These are phyloP conservation scores for Clarias laeviceps DNA, from an alignment of 2,797 vertebrate species.

Conservation along the genomic window DNA sequence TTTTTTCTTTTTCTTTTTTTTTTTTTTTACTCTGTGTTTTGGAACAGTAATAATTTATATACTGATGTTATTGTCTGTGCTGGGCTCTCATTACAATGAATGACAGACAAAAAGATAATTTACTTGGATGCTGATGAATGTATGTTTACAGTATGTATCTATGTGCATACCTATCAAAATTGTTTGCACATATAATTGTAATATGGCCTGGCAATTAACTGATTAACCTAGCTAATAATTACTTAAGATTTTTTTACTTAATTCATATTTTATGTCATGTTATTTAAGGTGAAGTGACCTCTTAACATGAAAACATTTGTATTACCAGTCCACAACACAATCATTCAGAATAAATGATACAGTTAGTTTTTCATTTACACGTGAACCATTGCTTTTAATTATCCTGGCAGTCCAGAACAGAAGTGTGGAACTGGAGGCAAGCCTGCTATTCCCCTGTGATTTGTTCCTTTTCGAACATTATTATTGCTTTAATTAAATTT, in stretches of 20 bases:
- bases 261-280: constrained; percentile 8
- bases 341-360: not conserved
- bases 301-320: constrained; percentile 11
- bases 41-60: not conserved
- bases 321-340: constrained; percentile 17
- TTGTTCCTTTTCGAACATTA: constrained; percentile 60
- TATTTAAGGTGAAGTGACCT: not conserved
- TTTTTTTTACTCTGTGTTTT: not conserved
- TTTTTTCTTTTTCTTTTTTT: no score
- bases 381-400: constrained; percentile 44
- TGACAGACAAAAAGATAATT: not conserved
- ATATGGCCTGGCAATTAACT: not conserved
- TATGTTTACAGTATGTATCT: not conserved
- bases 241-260: not conserved
- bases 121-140: not conserved
- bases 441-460: constrained; percentile 20
- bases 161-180: not conserved
- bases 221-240: constrained; percentile 2
- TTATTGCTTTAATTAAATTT: constrained; percentile 66
- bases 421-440: constrained; percentile 22
- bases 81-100: not conserved
- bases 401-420: constrained; percentile 29
- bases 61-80: not conserved
- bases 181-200: not conserved
- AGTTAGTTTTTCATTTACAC: constrained; percentile 29